Evolutionary conservation across 2,888 invertebrate genomes (phyloP).

Genomic region (Vanessa cardui): DNA sequence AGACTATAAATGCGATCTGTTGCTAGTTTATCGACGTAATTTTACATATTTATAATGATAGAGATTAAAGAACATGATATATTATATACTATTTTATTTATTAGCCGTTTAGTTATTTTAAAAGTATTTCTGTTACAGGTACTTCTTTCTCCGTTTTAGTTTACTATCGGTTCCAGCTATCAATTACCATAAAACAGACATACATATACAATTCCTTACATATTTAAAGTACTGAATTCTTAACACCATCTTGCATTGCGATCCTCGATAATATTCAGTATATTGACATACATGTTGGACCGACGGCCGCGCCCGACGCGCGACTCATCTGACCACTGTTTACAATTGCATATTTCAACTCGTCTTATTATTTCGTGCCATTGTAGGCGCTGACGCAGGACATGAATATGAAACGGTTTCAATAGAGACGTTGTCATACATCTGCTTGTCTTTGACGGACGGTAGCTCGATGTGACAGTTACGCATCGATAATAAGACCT

Average conservation of each 20-base stretch:
- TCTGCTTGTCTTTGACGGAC: conserved; percentile 60
- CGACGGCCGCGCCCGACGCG: conserved; percentile 39
- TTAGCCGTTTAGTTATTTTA: no score
- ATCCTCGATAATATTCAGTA: conserved; percentile 37
- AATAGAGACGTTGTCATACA: conserved; percentile 78
- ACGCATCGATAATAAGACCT: conserved; percentile 52
- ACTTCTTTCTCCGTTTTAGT: background rate
- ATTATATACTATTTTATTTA: no score
- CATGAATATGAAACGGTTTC: conserved; percentile 76
- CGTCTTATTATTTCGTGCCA: conserved; percentile 68
- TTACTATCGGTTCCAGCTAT: background rate
- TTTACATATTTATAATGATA: background rate
- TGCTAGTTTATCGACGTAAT: background rate
- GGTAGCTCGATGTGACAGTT: conserved; percentile 56
- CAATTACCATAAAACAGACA: conserved; percentile 22
- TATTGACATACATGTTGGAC: conserved; percentile 36
- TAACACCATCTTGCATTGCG: conserved; percentile 27
- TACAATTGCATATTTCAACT: conserved; percentile 63
- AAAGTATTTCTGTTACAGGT: no score
- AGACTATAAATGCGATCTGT: background rate
- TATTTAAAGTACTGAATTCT: conserved; percentile 8
- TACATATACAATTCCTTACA: conserved; percentile 17
- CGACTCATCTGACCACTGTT: conserved; percentile 58
- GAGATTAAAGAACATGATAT: background rate
- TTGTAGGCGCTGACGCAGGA: conserved; percentile 57